Conservation (phyloP, 1,140 invertebrate species). For the Augochlora pura region DNA sequence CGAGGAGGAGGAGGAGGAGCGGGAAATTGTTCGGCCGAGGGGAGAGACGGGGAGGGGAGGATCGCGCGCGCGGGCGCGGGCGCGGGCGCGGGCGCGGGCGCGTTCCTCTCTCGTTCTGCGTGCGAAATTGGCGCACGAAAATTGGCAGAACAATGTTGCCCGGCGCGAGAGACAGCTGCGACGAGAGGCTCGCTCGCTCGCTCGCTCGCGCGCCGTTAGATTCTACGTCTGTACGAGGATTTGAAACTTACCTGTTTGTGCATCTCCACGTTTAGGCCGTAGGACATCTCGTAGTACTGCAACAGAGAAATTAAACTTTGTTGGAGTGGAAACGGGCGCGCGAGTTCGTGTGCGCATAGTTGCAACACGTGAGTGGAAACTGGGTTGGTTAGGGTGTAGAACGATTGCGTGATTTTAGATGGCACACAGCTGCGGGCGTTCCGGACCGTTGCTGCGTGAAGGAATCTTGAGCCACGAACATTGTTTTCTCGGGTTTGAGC, state of each 20-base stretch:
- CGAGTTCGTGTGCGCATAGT: not conserved
- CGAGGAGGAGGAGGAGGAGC: not conserved
- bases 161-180: not conserved
- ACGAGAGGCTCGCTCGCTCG: no score
- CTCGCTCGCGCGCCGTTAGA: no score
- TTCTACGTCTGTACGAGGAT: no score
- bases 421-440: no score
- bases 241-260: constrained; percentile 95
- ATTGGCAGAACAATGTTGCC: not conserved
- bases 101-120: not conserved
- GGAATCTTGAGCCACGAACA: no score
- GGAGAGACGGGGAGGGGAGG: not conserved
- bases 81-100: not conserved
- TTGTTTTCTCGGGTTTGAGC: no score
- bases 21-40: not conserved
- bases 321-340: not conserved
- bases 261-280: constrained; percentile 99
- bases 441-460: no score
- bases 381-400: not conserved
- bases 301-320: constrained; percentile 79
- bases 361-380: not conserved
- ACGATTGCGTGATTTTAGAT: no score
- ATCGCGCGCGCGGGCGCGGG: not conserved
- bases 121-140: not conserved
- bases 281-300: constrained; percentile 99